Conservation (phyloP, 2,888 invertebrate genomes). For the Griposia aprilina region DNA sequence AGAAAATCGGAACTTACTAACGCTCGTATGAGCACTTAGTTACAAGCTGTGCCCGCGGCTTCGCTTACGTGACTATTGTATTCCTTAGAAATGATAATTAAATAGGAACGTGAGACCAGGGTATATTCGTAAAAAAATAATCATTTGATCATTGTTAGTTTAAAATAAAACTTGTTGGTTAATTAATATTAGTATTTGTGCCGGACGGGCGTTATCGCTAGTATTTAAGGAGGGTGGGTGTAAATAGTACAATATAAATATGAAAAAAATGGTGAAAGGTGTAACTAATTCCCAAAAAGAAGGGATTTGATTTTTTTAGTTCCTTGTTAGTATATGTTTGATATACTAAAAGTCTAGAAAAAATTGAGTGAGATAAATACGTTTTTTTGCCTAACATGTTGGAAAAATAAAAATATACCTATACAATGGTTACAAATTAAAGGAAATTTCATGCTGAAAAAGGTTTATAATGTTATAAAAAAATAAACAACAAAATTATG, state of each 20-base stretch:
- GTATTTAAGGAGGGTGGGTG: no score
- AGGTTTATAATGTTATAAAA: no score
- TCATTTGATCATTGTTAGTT: neutral
- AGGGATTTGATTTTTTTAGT: neutral
- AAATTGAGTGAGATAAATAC: neutral
- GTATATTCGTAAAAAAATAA: neutral
- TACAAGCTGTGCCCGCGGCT: neutral
- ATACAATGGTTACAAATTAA: no score
- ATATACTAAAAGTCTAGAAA: neutral
- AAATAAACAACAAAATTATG: no score
- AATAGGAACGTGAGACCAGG: neutral
- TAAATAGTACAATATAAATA: no score
- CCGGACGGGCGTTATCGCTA: no score
- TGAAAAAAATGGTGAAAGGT: no score
- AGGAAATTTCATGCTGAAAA: no score
- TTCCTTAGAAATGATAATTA: neutral
- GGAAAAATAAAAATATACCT: neutral
- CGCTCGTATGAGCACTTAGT: neutral
- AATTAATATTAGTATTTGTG: no score
- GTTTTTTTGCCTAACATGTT: neutral
- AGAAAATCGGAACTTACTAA: neutral
- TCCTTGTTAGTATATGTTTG: neutral
- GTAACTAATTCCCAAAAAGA: neutral
- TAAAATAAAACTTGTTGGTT: no score
- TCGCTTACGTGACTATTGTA: neutral